Base-by-base conservation (phyloP, 2,113 vertebrate genomes). In the Apteryx mantelli region DNA sequence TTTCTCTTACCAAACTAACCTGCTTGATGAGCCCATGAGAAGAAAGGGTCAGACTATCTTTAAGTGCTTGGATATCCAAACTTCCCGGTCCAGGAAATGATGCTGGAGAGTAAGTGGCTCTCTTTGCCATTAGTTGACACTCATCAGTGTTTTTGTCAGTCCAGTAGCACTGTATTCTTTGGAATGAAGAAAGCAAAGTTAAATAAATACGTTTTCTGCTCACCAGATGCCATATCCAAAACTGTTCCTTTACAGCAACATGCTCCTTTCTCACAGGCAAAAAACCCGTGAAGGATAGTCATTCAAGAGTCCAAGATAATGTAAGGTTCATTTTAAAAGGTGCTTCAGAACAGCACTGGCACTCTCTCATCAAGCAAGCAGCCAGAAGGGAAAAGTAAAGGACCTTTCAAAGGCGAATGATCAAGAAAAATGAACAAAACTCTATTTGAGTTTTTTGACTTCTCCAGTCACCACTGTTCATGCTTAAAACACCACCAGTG, bases 71-170 rank as follows among this genome's bases (percentile, higher is more conserved):
- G 22, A 40, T 48, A 58, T 7, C 5, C 78, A 56, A 86, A n/a
- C 21, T 52, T 89, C 14, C 17, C 7, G 38, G 30, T 36, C 32
- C 8, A 28, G 40, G 44, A 84, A 90, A 79, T 40, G 7, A 11
- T 76, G 68, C 17, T 40, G 10, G 4, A 2, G 2, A 0, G 3
- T 68, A 48, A 64, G 7, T 4, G 4, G 4, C 11, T 60, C 38
- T 90, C 50, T 26, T 61, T 22, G 14, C 19, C 20, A 4, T 0
- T 16, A 74, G 10, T 40, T 80, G 60, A 82, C 44, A 63, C 8
- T 69, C n/a, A 38, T 13, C 36, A 26, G 7, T 69, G 20, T 2
- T 68, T 82, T 82, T 53, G 3, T n/a, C n/a, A 76, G 71, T 50
- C n/a, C 56, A 55, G 42, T 13, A 82, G 25, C 25, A 61, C 8